Evolutionary conservation across 2,797 vertebrate genomes (phyloP), one percentile per base, ranked within the genome.

Genomic region (Craterocephalus amniculus): DNA sequence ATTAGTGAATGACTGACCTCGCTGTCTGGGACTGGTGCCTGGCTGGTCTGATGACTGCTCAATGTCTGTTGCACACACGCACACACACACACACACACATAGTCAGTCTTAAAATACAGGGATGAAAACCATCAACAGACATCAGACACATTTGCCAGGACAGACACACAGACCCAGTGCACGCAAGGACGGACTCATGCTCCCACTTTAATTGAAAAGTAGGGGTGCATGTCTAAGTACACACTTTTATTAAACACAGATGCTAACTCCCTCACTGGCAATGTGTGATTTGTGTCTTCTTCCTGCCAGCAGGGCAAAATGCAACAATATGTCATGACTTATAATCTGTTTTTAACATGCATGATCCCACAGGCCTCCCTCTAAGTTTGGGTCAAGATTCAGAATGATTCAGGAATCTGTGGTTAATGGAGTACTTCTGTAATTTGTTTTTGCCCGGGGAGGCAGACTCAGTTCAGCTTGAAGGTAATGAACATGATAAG

Each of bases 1-100:
- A 94, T 95, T 94, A 93, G 88, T 88, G 91, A 87, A 91, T 85
- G 81, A 85, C 88, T 89, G 90, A 91, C 84, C 90, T 85, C 79
- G 69, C 79, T 79, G 91, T 92, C 89, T 92, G 84, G 85, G 80
- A 70, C 88, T 89, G 86, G 88, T 83, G 92, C 86, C 89, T 84
- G 81, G 67, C 83, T 85, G 87, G 75, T 89, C 84, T 70, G 84
- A 81, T 88, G 85, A 88, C 80, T 59, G 55, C 74, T 69, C 55
- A 69, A 70, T 24, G 79, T 84, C 83, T 78, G 78, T 52, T 60
- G 45, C 1, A 58, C 49, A 70, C 74, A 67, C 79, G 74, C 57
- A 77, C 64, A 67, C 59, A 72, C 63, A 67, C 51, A 52, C 38
- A 63, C 58, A 79, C 64, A 67, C 59, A 72, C 63, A 67, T 45